Percentiles rank a stretch among this genome's conserved stretches.
Conservation (phyloP, 2,797 vertebrate species). For the Allobates femoralis region DNA sequence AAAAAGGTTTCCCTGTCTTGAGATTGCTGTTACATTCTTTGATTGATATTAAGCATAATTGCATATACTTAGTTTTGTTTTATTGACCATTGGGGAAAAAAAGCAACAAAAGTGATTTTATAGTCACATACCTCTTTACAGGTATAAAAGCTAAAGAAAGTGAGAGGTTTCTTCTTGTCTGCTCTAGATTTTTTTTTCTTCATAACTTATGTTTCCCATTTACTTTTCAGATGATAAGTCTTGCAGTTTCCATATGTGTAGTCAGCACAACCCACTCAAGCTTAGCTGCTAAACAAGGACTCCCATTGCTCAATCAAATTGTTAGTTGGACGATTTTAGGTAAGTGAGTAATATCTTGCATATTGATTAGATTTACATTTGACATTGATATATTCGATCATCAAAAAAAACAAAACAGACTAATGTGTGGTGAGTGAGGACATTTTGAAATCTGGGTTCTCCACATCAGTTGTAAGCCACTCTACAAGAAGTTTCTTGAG, state of each 20-base stretch:
- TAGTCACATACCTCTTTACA: too few species aligned
- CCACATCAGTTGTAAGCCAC: too few species aligned
- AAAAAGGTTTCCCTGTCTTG: not conserved
- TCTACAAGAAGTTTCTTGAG: too few species aligned
- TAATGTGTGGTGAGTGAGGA: too few species aligned
- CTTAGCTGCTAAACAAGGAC: constrained; percentile 85
- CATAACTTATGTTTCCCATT: constrained; percentile 40
- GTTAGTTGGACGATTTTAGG: constrained; percentile 92
- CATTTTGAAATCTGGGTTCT: too few species aligned
- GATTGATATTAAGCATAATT: not conserved
- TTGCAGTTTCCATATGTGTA: constrained; percentile 79
- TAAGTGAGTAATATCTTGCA: constrained; percentile 68
- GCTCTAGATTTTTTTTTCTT: not conserved
- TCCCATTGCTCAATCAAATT: constrained; percentile 87
- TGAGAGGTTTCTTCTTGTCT: not conserved
- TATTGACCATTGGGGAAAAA: not conserved
- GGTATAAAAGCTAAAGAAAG: not conserved
- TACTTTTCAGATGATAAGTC: constrained; percentile 82
- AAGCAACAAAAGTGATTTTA: not conserved
- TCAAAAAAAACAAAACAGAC: too few species aligned
- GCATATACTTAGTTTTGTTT: not conserved
- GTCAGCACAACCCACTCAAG: constrained; percentile 87
- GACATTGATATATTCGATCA: too few species aligned
- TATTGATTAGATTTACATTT: not conserved
- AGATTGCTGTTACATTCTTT: too few species aligned